A percentile compares a stretch with the other conserved stretches of the same genome.
These are phyloP conservation scores for Triops longicaudatus DNA, from an alignment of 1,140 invertebrate genomes.

Conservation along the genomic window DNA sequence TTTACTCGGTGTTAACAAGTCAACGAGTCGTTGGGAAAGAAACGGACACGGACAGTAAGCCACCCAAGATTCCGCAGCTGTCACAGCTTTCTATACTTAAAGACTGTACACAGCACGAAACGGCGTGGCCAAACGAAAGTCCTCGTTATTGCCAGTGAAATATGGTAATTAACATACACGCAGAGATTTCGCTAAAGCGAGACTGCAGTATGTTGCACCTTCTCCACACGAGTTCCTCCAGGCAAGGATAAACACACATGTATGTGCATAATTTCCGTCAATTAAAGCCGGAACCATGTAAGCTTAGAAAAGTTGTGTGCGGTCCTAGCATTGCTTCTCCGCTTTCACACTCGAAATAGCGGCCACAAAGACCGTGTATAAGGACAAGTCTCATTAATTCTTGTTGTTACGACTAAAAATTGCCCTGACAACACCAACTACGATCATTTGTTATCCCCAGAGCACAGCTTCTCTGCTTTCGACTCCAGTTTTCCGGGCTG, in stretches of 20 bases:
- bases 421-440: not conserved
- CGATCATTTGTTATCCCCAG: not conserved
- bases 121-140: too few relatives aligned
- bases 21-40: too few relatives aligned
- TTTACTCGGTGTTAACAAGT: too few relatives aligned
- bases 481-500: not conserved
- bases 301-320: not conserved
- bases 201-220: too few relatives aligned
- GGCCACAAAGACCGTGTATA: not conserved
- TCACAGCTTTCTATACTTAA: too few relatives aligned
- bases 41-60: too few relatives aligned
- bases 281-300: not conserved
- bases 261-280: not conserved
- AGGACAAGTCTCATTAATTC: not conserved
- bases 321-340: not conserved
- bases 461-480: not conserved
- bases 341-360: not conserved
- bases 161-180: too few relatives aligned
- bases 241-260: conserved; percentile 3
- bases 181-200: too few relatives aligned
- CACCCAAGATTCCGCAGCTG: too few relatives aligned
- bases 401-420: not conserved
- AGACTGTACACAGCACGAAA: too few relatives aligned
- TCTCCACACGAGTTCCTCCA: not conserved
- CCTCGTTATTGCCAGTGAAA: too few relatives aligned